A percentile compares a stretch with the other conserved stretches of the same genome.
These are phyloP conservation scores for Synaphobranchus kaupii DNA, from an alignment of 2,797 vertebrate species.

Conservation along the genomic window DNA sequence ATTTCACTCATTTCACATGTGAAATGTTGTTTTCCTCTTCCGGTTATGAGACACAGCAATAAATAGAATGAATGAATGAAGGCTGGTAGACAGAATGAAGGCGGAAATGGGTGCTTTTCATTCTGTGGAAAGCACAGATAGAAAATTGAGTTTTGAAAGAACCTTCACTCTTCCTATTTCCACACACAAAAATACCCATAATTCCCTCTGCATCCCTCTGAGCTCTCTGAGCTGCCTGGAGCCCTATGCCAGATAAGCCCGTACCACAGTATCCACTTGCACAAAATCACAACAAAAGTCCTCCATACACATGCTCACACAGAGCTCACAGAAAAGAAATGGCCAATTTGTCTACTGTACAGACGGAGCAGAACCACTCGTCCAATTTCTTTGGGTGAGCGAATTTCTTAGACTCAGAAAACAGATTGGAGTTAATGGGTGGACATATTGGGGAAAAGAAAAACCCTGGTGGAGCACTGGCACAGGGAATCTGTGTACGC, in stretches of 20 bases:
- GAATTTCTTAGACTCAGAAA: background rate
- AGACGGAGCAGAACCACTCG: background rate
- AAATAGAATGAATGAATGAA: background rate
- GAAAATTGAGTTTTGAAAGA: constrained; percentile 47
- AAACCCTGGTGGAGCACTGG: background rate
- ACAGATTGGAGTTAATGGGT: background rate
- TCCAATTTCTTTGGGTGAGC: background rate
- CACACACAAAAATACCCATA: constrained; percentile 53
- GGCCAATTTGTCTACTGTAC: background rate
- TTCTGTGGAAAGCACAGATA: background rate
- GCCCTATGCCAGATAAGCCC: constrained; percentile 57
- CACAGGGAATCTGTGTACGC: background rate
- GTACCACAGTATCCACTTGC: constrained; percentile 47
- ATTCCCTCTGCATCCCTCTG: constrained; percentile 66
- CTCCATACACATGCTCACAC: background rate
- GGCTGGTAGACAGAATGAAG: background rate
- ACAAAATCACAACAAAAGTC: background rate
- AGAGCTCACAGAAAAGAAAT: background rate
- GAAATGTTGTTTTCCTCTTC: background rate
- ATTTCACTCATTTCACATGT: background rate
- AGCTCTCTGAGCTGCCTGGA: constrained; percentile 53
- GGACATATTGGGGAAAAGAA: background rate
- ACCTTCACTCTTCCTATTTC: constrained; percentile 63
- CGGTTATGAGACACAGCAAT: background rate
- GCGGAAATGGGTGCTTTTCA: too few species aligned